Base-by-base conservation (phyloP, 23 tunicate species). In the Ascidia mentula region DNA sequence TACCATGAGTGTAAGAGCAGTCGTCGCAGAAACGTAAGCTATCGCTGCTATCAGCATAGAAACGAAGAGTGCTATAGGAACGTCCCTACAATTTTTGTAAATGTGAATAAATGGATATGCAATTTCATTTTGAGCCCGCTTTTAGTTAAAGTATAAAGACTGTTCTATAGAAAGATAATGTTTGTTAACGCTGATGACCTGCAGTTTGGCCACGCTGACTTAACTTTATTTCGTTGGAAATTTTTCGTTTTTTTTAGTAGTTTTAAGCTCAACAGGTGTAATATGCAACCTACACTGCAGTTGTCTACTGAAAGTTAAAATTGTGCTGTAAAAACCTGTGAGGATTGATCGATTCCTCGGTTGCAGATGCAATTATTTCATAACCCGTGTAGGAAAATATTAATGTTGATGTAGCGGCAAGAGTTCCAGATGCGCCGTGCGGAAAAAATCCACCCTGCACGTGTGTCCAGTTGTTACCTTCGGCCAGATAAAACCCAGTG, bases 1-100 rank as follows among this genome's bases (percentile, higher is more conserved):
- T 0, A 93, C 98, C 98, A 93, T 93, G 0, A 93, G 59, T 1
- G 98, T 93, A 13, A 93, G 72, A n/a, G 89, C 83, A 15, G 89
- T 75, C 5, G 98, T 88, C 0, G 88, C 98, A 32, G 94, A 87
- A 4, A 88, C 82, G 80, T 93, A 93, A 2, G 98, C 89, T 35
- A 93, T 30, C 35, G 72, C 85, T 22, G 81, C 89, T 34, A 84
- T 76, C 18, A 75, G 33, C 80, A 93, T 18, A 31, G 92, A 72
- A 32, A 93, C 69, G 45, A 93, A 70, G 15, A 93, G 60, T 0
- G 98, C 77, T 33, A 84, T 73, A 34, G 98, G 98, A 75, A 93
- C 79, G 69, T 89, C 95, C 77, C 95, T 89, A 71, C 69, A 78
- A 78, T 20, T 0, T 15, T n/a, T n/a, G n/a, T n/a, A n/a, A n/a